These are phyloP conservation scores for Eristalinus sepulchralis DNA, from an alignment of 2,888 invertebrate genomes.

Conservation along the genomic window DNA sequence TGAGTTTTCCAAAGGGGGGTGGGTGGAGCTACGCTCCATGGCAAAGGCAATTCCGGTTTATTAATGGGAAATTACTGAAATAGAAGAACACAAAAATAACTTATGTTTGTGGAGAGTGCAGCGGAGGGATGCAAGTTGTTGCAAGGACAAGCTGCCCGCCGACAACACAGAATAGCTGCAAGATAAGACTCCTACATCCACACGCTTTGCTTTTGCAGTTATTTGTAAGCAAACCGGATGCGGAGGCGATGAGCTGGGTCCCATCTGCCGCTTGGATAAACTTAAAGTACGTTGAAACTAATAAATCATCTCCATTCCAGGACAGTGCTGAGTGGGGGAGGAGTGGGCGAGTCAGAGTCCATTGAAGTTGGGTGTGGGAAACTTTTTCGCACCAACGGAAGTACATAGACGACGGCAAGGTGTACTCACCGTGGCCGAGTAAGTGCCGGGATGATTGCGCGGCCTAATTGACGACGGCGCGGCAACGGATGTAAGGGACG, in stretches of 20 bases:
- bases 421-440: not conserved
- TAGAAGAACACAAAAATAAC: conserved; percentile 14
- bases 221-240: conserved; percentile 30
- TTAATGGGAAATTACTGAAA: conserved; percentile 47
- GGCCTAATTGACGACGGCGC: conserved; percentile 24
- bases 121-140: not conserved
- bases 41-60: conserved; percentile 37
- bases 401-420: conserved; percentile 9
- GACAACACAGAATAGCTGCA: not conserved
- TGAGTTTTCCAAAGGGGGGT: conserved; percentile 2
- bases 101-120: conserved; percentile 23
- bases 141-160: not conserved
- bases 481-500: not conserved
- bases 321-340: conserved; percentile 20
- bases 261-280: conserved; percentile 58
- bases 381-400: not conserved
- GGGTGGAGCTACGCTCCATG: not conserved
- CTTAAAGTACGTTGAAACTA: conserved; percentile 57
- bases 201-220: conserved; percentile 34
- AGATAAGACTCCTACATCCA: conserved; percentile 4
- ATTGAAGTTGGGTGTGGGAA: not conserved
- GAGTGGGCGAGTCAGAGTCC: not conserved
- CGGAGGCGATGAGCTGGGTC: not conserved
- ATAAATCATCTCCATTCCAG: conserved; percentile 52
- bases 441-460: not conserved